Evolutionary conservation across 1,140 invertebrate species (phyloP).

Genomic region (Diabrotica virgifera): DNA sequence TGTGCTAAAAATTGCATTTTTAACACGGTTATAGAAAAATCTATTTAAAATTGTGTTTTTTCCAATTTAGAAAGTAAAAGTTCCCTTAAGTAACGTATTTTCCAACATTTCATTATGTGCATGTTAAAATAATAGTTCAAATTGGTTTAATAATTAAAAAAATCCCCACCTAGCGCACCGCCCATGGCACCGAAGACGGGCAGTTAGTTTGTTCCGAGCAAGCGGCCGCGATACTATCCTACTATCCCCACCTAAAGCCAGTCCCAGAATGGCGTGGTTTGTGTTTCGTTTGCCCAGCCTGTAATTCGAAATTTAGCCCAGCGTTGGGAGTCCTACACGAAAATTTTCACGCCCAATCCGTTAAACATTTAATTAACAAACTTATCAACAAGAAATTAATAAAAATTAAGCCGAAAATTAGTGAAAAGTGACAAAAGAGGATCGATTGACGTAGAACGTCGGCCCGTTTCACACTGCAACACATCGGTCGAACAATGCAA

Average conservation of each 20-base stretch:
- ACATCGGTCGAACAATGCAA: conserved; percentile 21
- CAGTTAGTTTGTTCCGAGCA: conserved; percentile 14
- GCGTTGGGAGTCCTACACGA: conserved; percentile 36
- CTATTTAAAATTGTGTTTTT: no score
- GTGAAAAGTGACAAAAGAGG: conserved; percentile 17
- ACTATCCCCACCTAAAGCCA: conserved; percentile 41
- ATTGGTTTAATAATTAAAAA: background rate
- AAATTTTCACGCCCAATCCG: conserved; percentile 41
- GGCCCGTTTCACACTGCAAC: conserved; percentile 18
- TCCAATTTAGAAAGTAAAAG: no score
- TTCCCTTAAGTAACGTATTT: no score
- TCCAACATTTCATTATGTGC: no score
- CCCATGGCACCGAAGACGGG: conserved; percentile 14
- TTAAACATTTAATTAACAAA: conserved; percentile 30
- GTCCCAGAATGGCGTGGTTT: conserved; percentile 48
- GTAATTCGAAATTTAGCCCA: conserved; percentile 38
- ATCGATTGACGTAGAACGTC: conserved; percentile 18
- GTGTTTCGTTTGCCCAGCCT: conserved; percentile 43
- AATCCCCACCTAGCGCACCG: conserved; percentile 13
- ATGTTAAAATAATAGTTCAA: no score
- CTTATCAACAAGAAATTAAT: conserved; percentile 10
- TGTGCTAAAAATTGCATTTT: no score
- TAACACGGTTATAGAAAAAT: no score
- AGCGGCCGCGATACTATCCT: conserved; percentile 14
- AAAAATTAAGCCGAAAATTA: conserved; percentile 21